Base-by-base conservation (phyloP, 1,140 invertebrate species). In the Drosophila eugracilis region DNA sequence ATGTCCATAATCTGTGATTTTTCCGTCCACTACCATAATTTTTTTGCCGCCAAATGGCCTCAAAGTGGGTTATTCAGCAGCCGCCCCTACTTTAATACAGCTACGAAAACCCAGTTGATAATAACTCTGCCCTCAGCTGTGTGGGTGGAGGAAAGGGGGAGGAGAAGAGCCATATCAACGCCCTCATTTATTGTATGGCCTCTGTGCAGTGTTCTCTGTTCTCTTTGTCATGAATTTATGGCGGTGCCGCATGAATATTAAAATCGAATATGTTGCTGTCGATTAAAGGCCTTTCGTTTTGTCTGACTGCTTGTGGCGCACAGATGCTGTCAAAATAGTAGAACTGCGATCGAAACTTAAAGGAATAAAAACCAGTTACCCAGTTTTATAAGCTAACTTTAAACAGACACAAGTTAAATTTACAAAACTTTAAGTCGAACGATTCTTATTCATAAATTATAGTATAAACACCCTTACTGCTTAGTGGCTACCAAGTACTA, bases 261-360 rank as follows among this genome's bases (percentile, higher is more conserved):
- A 90, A 90, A 90, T 90, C 86, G 81, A 90, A 90, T 90, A 90
- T 90, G 86, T 90, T 90, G 75, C 86, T 86, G 86, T 86, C 86
- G 86, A 90, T 90, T 90, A 90, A 90, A 90, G 78, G 86, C 75
- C 88, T 90, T 85, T 77, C 75, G 71, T 90, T 77, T 65, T 81
- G 76, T 74, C 48, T 67, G 66, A 60, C 62, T 73, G 48, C 44
- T 36, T 52, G 42, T 34, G 19, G 41, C 12, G 39, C 42, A 65
- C 55, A 37, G 0, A 9, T 10, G n/a, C 21, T 41, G 57, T 10
- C 24, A 21, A 21, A 28, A 32, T n/a, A 17, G 14, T 17, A 28
- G 44, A 14, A 47, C 12, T 7, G 41, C 12, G n/a, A n/a, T n/a
- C n/a, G n/a, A n/a, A n/a, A n/a, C n/a, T n/a, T n/a, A n/a, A n/a